phyloP scores from a whole-genome alignment of 2,113 vertebrate species.

The Benitochromis conjunctus region DNA sequence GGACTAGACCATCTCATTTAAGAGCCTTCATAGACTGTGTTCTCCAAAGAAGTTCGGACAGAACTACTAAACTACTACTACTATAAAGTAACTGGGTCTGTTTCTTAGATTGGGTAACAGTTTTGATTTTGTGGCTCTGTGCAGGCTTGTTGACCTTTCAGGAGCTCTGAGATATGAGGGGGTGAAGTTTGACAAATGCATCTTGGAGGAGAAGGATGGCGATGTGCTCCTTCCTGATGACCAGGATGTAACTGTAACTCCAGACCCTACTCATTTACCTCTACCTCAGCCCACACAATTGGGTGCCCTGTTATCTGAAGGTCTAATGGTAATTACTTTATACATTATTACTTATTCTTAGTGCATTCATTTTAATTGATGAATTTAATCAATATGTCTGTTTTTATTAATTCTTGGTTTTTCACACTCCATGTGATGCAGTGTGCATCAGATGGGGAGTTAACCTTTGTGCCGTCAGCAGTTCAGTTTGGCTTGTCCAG shows the following conservation, averaged over 20 bases:
- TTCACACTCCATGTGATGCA: conserved; percentile 19
- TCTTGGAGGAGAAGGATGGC: conserved; percentile 71
- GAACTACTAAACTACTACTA: no score
- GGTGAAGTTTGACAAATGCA: conserved; percentile 81
- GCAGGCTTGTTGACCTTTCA: conserved; percentile 86
- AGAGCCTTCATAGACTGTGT: background rate
- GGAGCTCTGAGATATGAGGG: conserved; percentile 75
- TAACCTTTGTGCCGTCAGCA: conserved; percentile 63
- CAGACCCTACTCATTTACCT: conserved; percentile 55
- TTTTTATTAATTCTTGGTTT: background rate
- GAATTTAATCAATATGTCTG: accelerated
- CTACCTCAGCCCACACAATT: conserved; percentile 31
- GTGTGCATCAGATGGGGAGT: conserved; percentile 67
- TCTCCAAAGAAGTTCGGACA: background rate
- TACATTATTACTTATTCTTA: background rate
- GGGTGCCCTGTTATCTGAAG: conserved; percentile 31
- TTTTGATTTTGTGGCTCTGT: background rate
- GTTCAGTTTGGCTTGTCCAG: conserved; percentile 83
- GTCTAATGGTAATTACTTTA: conserved; percentile 29
- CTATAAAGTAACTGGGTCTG: background rate
- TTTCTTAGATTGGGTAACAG: background rate
- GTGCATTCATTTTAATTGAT: background rate
- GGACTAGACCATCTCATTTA: background rate
- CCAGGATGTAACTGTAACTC: conserved; percentile 59
- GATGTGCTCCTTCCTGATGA: conserved; percentile 56